Base-by-base conservation (phyloP, 2,113 vertebrate species). In the Tympanuchus pallidicinctus region DNA sequence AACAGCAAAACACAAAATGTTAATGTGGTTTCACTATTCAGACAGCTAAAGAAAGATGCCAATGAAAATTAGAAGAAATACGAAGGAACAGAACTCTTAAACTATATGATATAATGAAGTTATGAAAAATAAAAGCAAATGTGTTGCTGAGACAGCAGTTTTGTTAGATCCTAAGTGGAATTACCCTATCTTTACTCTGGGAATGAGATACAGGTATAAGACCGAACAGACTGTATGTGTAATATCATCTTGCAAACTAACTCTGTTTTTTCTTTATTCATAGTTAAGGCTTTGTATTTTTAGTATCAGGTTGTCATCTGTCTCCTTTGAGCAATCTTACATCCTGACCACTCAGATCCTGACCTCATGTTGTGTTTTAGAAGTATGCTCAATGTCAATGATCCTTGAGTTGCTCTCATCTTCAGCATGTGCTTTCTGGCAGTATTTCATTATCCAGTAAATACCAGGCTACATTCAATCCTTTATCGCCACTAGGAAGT, bases 111-210 rank as follows among this genome's bases (percentile, higher is more conserved):
- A 54, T 48, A 28, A 20, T 27, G 65, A 84, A 52, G 8, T 17
- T 75, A 38, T 80, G 63, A 93, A 82, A 38, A 83, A 86, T 72
- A 78, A 28, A 89, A 96, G 65, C n/a, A 66, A 95, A 70, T 67
- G 69, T 1, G 3, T 94, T 88, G 52, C 67, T 85, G 73, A 93
- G 60, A 82, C 38, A 76, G 24, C 47, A 91, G 13, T 76, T 80
- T 76, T 34, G 57, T 87, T 87, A 56, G 10, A 21, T 67, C 12
- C 60, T 42, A 13, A 1, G 8, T 67, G 82, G 56, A 81, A 79
- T 76, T 79, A 32, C 24, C 42, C 86, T 57, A 38, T 32, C 47
- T 82, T 81, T 63, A 42, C n/a, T 84, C 63, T 74, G 27, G 30
- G 54, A 73, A 67, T 80, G 61, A 95, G 45, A 67, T 86, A 86